Percentiles rank a stretch among this genome's conserved stretches.
Conservation (phyloP, 2,797 vertebrate genomes). For the Sciurus vulgaris region DNA sequence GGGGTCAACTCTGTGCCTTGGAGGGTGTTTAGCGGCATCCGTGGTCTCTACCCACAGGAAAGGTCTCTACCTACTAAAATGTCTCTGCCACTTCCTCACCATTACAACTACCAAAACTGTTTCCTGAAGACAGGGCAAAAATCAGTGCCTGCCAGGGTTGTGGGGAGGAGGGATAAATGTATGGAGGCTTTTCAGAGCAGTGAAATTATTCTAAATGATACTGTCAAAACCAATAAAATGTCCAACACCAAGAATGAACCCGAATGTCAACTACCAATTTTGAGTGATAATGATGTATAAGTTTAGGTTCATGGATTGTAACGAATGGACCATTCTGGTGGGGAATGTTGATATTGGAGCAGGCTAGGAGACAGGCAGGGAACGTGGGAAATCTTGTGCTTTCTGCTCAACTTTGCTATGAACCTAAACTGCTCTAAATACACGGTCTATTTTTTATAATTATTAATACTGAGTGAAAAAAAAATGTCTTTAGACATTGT, state of each 20-base stretch:
- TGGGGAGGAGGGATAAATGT: not conserved
- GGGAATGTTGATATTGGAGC: not conserved
- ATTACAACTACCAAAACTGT: not conserved
- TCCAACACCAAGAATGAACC: not conserved
- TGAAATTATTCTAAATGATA: not conserved
- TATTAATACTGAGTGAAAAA: not conserved
- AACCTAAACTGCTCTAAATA: not conserved
- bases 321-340: not conserved
- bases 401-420: not conserved
- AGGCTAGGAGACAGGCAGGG: no score
- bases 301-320: not conserved
- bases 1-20: not conserved
- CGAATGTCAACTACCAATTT: not conserved
- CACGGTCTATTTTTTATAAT: not conserved
- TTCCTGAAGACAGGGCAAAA: not conserved
- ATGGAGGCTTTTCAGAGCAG: not conserved
- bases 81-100: not conserved
- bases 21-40: not conserved
- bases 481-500: not conserved
- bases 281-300: not conserved
- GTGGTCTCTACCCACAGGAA: not conserved
- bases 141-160: not conserved
- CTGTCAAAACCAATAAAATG: not conserved
- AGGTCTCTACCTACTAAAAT: not conserved
- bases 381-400: no score